Percentiles rank a stretch among this genome's conserved stretches.
These are phyloP conservation scores for Girardinichthys multiradiatus DNA, from an alignment of 2,113 vertebrate species.

Conservation along the genomic window DNA sequence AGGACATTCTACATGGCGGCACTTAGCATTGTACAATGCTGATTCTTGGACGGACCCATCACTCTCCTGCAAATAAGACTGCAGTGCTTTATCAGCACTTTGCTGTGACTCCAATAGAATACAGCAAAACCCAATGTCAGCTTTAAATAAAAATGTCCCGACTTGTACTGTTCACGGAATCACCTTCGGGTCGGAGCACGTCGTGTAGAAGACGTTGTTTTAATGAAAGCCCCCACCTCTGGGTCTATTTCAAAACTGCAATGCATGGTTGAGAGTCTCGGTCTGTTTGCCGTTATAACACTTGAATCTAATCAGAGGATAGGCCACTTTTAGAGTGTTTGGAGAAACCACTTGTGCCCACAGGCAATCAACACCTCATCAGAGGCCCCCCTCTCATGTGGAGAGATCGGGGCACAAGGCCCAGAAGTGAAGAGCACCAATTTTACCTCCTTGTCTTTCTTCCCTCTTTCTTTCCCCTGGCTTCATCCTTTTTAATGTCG, in stretches of 20 bases:
- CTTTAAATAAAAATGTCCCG: not conserved
- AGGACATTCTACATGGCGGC: not conserved
- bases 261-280: slow-evolving; percentile 59
- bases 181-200: slow-evolving; percentile 40
- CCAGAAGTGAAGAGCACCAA: slow-evolving; percentile 58
- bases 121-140: not conserved
- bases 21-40: not conserved
- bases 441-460: slow-evolving; percentile 60
- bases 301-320: slow-evolving; percentile 77
- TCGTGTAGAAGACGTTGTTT: slow-evolving; percentile 32
- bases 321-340: slow-evolving; percentile 71
- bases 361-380: slow-evolving; percentile 81
- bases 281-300: slow-evolving; percentile 71
- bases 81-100: slow-evolving; percentile 6
- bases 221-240: slow-evolving; percentile 52
- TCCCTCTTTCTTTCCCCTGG: slow-evolving; percentile 12
- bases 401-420: slow-evolving; percentile 54
- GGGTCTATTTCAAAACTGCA: slow-evolving; percentile 44
- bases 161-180: slow-evolving; percentile 29
- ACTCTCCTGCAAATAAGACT: not conserved
- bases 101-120: not conserved
- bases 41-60: not conserved
- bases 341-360: slow-evolving; percentile 76
- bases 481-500: slow-evolving; percentile 17
- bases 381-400: slow-evolving; percentile 66